A percentile compares a stretch with the other conserved stretches of the same genome.
Conservation (phyloP, 64 coral and sea anemone genomes). For the Stichodactyla mertensii region DNA sequence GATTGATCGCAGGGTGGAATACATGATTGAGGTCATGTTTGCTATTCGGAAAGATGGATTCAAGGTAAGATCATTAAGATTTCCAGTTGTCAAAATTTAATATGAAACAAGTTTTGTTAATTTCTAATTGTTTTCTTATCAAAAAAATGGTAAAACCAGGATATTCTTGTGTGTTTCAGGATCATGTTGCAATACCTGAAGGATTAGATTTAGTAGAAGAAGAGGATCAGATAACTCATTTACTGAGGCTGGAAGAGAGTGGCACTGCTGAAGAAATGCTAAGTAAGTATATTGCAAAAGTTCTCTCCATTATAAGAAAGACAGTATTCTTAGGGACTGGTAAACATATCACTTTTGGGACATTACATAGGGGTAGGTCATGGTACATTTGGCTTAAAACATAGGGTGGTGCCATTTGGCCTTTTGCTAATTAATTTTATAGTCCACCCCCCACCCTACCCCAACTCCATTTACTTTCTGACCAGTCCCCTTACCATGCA, state of each 20-base stretch:
- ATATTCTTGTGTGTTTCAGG: constrained; percentile 29
- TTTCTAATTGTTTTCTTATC: too few relatives aligned
- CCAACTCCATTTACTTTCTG: too few relatives aligned
- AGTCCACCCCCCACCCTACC: too few relatives aligned
- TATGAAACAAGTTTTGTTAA: neutral
- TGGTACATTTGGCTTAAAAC: too few relatives aligned
- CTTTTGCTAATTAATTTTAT: too few relatives aligned
- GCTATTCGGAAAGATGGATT: constrained; percentile 95
- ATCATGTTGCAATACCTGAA: constrained; percentile 64
- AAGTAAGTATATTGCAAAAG: constrained; percentile 55
- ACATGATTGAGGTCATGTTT: constrained; percentile 99
- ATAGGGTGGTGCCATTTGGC: too few relatives aligned
- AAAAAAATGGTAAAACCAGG: too few relatives aligned
- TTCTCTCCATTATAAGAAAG: neutral
- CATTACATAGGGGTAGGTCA: too few relatives aligned
- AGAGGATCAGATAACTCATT: constrained; percentile 95
- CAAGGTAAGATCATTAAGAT: constrained; percentile 51
- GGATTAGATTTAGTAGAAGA: constrained; percentile 94
- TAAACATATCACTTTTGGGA: too few relatives aligned
- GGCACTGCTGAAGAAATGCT: constrained; percentile 83
- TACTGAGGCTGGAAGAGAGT: constrained; percentile 82
- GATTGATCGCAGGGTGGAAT: constrained; percentile 92
- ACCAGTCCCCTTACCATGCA: too few relatives aligned
- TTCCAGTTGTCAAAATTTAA: neutral
- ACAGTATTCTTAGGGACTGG: too few relatives aligned